phyloP scores from a whole-genome alignment of 1,140 invertebrate genomes.

The Oncopeltus fasciatus region DNA sequence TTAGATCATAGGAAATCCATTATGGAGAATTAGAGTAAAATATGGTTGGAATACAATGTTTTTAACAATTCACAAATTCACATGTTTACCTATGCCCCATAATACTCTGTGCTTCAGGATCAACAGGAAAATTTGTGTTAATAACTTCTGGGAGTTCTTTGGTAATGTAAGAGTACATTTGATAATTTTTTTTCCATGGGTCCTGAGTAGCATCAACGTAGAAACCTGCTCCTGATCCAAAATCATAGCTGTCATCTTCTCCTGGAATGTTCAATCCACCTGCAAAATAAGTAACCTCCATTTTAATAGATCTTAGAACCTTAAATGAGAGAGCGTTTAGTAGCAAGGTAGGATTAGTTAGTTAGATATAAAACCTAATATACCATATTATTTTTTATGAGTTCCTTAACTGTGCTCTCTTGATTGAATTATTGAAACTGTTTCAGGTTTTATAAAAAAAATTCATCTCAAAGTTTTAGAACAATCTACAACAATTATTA shows the following conservation, averaged over 20 bases:
- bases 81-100: constrained; percentile 78
- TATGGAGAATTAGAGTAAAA: too few relatives aligned
- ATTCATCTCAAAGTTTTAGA: too few relatives aligned
- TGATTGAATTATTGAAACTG: too few relatives aligned
- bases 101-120: constrained; percentile 49
- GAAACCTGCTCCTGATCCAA: constrained; percentile 90
- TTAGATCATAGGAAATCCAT: too few relatives aligned
- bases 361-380: background rate
- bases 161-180: constrained; percentile 94
- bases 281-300: constrained; percentile 24
- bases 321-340: too few relatives aligned
- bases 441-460: too few relatives aligned
- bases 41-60: too few relatives aligned
- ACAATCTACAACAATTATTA: too few relatives aligned
- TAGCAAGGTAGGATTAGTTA: too few relatives aligned
- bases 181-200: constrained; percentile 87
- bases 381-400: too few relatives aligned
- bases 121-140: constrained; percentile 50
- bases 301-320: background rate
- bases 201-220: constrained; percentile 84
- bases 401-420: too few relatives aligned
- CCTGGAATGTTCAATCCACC: constrained; percentile 75
- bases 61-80: too few relatives aligned
- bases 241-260: constrained; percentile 82
- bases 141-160: constrained; percentile 74